Evolutionary conservation across 1,140 invertebrate species (phyloP).

Genomic region (Cyclargus thomasi): DNA sequence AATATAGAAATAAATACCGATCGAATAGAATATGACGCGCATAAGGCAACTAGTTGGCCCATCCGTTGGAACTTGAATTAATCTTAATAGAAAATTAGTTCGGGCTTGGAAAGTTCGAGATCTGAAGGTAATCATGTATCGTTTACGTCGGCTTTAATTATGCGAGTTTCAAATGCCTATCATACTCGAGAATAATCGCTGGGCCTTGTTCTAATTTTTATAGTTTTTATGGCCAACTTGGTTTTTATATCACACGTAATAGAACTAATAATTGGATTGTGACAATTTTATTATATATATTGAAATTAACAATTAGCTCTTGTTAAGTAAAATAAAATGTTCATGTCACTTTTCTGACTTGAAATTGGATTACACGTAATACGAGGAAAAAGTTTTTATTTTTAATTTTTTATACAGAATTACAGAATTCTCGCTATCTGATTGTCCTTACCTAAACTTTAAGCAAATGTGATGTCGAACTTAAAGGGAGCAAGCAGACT

Average conservation of each 20-base stretch:
- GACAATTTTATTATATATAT: too few relatives aligned
- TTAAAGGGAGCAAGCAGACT: too few relatives aligned
- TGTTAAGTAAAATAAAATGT: too few relatives aligned
- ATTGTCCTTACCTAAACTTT: too few relatives aligned
- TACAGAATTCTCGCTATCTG: too few relatives aligned
- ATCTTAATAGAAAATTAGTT: constrained; percentile 18
- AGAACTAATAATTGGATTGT: background rate
- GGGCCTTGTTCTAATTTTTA: constrained; percentile 13
- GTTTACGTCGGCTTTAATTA: constrained; percentile 11
- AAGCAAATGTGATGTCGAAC: too few relatives aligned
- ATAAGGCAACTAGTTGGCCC: constrained; percentile 18
- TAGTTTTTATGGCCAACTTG: constrained; percentile 1
- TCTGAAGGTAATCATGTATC: constrained; percentile 20
- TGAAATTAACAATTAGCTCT: too few relatives aligned
- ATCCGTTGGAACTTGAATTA: constrained; percentile 18
- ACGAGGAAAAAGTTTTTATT: too few relatives aligned
- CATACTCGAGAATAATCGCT: constrained; percentile 13
- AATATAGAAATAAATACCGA: constrained; percentile 20
- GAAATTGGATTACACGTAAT: too few relatives aligned
- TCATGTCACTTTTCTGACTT: too few relatives aligned
- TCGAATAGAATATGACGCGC: constrained; percentile 18
- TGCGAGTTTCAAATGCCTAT: constrained; percentile 2
- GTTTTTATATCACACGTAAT: background rate
- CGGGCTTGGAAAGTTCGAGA: constrained; percentile 17
- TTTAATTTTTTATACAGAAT: too few relatives aligned